Percentiles rank a stretch among this genome's conserved stretches.
phyloP scores from a whole-genome alignment of 1,140 invertebrate species.

The Diachasmimorpha longicaudata region DNA sequence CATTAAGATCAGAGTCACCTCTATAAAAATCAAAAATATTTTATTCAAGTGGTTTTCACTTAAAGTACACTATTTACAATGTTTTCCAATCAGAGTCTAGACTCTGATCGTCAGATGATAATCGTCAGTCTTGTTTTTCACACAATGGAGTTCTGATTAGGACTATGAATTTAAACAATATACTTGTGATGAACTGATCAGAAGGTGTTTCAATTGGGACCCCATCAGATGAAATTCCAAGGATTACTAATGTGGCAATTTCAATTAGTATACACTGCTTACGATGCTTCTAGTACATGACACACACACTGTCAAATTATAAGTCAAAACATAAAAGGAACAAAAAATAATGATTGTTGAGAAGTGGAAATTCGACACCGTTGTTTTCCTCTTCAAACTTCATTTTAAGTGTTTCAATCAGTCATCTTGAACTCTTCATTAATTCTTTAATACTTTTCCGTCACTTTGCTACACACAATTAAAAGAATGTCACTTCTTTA shows the following conservation, averaged over 20 bases:
- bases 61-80: slow-evolving; percentile 50
- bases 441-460: not conserved
- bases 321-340: not conserved
- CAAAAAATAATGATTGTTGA: not conserved
- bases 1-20: not conserved
- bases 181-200: not conserved
- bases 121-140: slow-evolving; percentile 41
- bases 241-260: not conserved
- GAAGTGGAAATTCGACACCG: not conserved
- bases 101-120: slow-evolving; percentile 29
- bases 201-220: not conserved
- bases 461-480: not conserved
- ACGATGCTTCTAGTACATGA: not conserved
- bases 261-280: not conserved
- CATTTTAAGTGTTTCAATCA: not conserved
- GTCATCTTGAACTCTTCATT: not conserved
- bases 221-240: not conserved
- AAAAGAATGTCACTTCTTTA: not conserved
- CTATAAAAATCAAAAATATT: slow-evolving; percentile 61
- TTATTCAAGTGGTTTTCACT: slow-evolving; percentile 48
- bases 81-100: slow-evolving; percentile 7
- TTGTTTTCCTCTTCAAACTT: not conserved
- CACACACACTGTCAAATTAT: not conserved
- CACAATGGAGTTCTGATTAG: not conserved
- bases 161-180: not conserved